Base-by-base conservation (phyloP, 2,888 invertebrate genomes). In the Drosophila kuntzei region DNA sequence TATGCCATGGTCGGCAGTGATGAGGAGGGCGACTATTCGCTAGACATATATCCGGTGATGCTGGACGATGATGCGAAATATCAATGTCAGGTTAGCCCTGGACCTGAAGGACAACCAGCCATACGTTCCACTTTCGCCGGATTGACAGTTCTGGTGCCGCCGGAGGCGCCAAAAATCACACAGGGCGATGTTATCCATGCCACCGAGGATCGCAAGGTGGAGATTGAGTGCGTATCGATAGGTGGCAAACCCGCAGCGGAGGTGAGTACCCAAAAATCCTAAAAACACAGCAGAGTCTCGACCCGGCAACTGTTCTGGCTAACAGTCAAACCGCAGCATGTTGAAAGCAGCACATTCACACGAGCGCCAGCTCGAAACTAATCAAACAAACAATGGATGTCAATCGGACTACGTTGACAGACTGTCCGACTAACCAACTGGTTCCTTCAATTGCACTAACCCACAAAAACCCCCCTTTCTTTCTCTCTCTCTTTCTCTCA, bases 1-100 rank as follows among this genome's bases (percentile, higher is more conserved):
- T 99, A 99, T 92, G 94, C 96, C 72, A 99, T 99, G 98, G 96
- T 98, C 72, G 99, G 99, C 39, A 97, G 96, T 89, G 97, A 98
- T 91, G 97, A 97, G 92, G 97, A 98, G 94, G 98, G 91, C 29
- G 98, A 98, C 92, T 98, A 95, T 93, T 98, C 98, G 14, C 93
- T 98, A 91, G 96, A 97, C 92, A 98, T 98, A 80, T 95, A 95
- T 89, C 96, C 98, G 34, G 97, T 98, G 41, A 96, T 96, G 90
- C 91, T 98, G 90, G 98, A 98, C 86, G 98, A 98, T 91, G 98
- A 98, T 90, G 98, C 97, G 2, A 94, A 94, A 80, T 98, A 97
- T 92, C 97, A 98, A 93, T 98, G 98, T 92, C 98, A 98, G 94
- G 98, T 98, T 79, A 96, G 97, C 82, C 95, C 97, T 0, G 96